phyloP scores from a whole-genome alignment of 1,140 invertebrate species.

The Halesus radiatus region DNA sequence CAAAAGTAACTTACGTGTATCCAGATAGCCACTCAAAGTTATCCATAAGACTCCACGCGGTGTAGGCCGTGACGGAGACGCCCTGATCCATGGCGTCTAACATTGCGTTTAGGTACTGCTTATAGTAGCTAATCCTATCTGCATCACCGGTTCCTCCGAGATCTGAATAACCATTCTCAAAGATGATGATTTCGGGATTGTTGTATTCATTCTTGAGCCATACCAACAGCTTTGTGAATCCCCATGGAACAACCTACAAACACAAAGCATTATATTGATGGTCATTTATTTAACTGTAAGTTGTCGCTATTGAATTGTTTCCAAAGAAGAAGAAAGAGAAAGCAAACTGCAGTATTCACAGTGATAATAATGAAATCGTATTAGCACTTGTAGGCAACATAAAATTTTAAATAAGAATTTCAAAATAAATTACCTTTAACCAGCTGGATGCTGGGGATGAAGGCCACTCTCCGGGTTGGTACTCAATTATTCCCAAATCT shows the following conservation, averaged over 20 bases:
- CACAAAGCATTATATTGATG: neutral
- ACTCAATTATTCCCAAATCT: neutral
- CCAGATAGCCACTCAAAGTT: slow-evolving; percentile 80
- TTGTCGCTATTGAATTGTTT: neutral
- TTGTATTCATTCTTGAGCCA: slow-evolving; percentile 76
- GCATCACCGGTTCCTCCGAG: slow-evolving; percentile 62
- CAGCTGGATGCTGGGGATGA: neutral
- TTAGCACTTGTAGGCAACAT: neutral
- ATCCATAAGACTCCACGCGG: slow-evolving; percentile 80
- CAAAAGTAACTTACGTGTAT: slow-evolving; percentile 65
- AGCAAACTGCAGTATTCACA: too few species aligned
- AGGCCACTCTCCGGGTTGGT: neutral
- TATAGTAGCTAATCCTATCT: slow-evolving; percentile 64
- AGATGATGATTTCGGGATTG: slow-evolving; percentile 74
- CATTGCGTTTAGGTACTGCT: slow-evolving; percentile 75
- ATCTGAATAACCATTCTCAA: slow-evolving; percentile 78
- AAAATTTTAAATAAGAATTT: neutral
- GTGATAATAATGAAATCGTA: too few species aligned
- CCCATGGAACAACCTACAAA: slow-evolving; percentile 71
- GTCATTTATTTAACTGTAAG: neutral
- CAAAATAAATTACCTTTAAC: neutral
- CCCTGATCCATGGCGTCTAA: slow-evolving; percentile 76
- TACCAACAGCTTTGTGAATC: slow-evolving; percentile 73
- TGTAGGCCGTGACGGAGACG: slow-evolving; percentile 78
- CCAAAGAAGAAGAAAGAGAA: neutral